These are phyloP conservation scores for Mythimna ferrago DNA, from an alignment of 2,888 invertebrate genomes.

Conservation along the genomic window DNA sequence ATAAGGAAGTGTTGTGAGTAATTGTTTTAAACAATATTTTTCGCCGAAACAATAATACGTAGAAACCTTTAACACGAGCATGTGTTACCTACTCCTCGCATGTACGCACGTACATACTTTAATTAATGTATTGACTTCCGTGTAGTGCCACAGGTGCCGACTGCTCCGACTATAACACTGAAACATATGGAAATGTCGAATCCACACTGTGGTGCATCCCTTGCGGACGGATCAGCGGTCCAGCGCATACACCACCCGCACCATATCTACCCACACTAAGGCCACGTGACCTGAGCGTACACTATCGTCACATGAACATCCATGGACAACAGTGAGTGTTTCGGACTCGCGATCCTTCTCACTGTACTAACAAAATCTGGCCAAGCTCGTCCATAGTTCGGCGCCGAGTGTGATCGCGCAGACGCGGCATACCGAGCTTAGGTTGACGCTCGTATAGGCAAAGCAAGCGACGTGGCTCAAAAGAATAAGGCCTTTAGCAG, in stretches of 20 bases:
- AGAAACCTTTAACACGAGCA: slow-evolving; percentile 20
- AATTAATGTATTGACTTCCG: slow-evolving; percentile 21
- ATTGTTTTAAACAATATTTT: slow-evolving; percentile 33
- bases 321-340: not conserved
- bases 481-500: too few relatives aligned
- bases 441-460: too few relatives aligned
- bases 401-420: too few relatives aligned
- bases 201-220: too few relatives aligned
- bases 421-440: too few relatives aligned
- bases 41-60: slow-evolving; percentile 34
- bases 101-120: not conserved
- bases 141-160: not conserved
- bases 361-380: not conserved
- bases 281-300: too few relatives aligned
- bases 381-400: too few relatives aligned
- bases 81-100: not conserved
- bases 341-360: not conserved
- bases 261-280: not conserved
- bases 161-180: not conserved
- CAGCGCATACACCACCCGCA: not conserved
- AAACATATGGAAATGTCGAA: not conserved
- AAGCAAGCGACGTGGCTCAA: too few relatives aligned
- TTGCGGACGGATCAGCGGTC: not conserved
- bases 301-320: not conserved
- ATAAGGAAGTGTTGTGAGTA: slow-evolving; percentile 48